Evolutionary conservation across 1,140 invertebrate genomes (phyloP).

Genomic region (Drosophila pruinosa): DNA sequence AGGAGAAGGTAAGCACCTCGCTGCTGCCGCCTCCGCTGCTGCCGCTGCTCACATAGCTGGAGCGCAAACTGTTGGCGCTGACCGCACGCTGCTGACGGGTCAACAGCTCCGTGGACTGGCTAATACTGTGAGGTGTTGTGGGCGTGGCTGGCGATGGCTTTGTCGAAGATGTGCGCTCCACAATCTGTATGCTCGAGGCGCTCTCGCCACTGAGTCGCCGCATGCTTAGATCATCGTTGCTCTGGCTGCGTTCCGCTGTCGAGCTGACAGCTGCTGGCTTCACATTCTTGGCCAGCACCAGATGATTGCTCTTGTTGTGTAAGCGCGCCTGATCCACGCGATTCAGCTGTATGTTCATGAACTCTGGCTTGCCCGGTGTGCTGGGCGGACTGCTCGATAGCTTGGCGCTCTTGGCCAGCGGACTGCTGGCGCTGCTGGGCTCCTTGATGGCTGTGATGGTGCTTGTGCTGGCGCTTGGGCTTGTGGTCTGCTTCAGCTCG

Average conservation of each 20-base stretch:
- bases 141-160: constrained; percentile 4
- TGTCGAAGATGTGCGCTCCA: constrained; percentile 51
- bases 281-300: constrained; percentile 85
- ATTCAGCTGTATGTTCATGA: constrained; percentile 88
- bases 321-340: constrained; percentile 84
- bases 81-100: constrained; percentile 49
- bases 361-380: constrained; percentile 84
- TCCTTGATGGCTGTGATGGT: constrained; percentile 31
- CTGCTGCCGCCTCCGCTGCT: constrained; percentile 17
- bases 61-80: constrained; percentile 57
- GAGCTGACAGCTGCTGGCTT: constrained; percentile 64
- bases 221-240: constrained; percentile 66
- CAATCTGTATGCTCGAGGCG: constrained; percentile 84
- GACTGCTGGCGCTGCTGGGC: constrained; percentile 30
- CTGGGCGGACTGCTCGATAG: constrained; percentile 40
- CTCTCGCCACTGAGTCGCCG: constrained; percentile 84
- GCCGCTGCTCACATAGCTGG: constrained; percentile 50
- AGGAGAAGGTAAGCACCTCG: constrained; percentile 28
- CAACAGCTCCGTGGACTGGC: constrained; percentile 55
- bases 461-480: too few species aligned
- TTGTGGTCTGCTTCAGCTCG: constrained; percentile 41
- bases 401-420: constrained; percentile 51
- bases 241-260: constrained; percentile 55
- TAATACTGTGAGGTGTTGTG: constrained; percentile 23
- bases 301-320: constrained; percentile 84